Evolutionary conservation across 1,140 invertebrate genomes (phyloP), one percentile per base, ranked within the genome.

Genomic region (Drosophila ficusphila): DNA sequence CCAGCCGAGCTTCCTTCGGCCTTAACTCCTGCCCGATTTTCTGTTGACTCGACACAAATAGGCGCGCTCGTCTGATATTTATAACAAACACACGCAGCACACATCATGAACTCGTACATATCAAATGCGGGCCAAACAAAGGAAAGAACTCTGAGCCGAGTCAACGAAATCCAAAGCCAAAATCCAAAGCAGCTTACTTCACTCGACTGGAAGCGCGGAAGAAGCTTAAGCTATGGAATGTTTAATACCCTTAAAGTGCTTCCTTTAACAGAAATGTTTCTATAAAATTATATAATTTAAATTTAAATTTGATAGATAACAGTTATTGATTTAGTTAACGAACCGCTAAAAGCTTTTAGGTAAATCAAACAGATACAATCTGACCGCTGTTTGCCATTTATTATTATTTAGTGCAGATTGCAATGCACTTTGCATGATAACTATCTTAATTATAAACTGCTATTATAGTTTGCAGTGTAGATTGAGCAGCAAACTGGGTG

Each of bases 81-180:
- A 83, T 72, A 60, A 74, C 57, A 58, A 78, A 71, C 68, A 60
- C 68, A 71, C 31, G 23, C 36, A 18, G 60, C 47, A 38, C 54
- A 42, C 42, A 25, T 58, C 29, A 54, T 33, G 18, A 48, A 60
- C 56, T 21, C 58, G 34, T 38, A 27, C 44, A 57, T 38, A 54
- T 65, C 52, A 60, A 38, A 33, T 38, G 23, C 58, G 69, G 56
- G 21, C 60, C 51, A 71, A 75, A 88, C 82, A 88, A 86, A 88
- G 74, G 81, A 67, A n/a, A 36, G 46, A 27, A 14, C 70, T 65
- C 54, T 72, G 51, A 79, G 79, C 39, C 82, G 69, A 88, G 78
- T 78, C 82, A 88, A 88, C 65, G 74, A 58, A 78, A 78, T 82
- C 69, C 53, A 82, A 88, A 88, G 60, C 77, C 64, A 70, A 81